Conservation (phyloP, 2,797 vertebrate species). For the Enteromius afrohamiltoni region DNA sequence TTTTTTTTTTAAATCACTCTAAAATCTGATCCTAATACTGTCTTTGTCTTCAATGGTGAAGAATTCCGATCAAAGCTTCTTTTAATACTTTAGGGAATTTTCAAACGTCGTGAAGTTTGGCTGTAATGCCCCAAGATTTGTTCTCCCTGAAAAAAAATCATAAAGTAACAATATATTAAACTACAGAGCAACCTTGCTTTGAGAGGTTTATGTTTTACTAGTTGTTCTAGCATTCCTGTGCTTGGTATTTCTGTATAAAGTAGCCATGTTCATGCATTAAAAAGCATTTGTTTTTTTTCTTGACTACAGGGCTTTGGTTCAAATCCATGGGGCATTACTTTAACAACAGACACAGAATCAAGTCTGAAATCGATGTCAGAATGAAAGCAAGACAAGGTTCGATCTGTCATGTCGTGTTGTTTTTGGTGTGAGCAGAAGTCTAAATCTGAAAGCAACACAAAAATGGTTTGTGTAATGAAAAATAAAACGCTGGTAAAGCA, state of each 20-base stretch:
- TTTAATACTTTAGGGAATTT: conserved; percentile 99
- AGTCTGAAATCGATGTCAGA: conserved; percentile 78
- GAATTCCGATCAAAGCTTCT: conserved; percentile 99
- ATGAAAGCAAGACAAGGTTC: conserved; percentile 72
- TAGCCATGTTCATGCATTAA: conserved; percentile 93
- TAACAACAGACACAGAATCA: conserved; percentile 80
- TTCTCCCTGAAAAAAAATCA: conserved; percentile 99
- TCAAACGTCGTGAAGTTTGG: conserved; percentile 99
- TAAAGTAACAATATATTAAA: conserved; percentile 99
- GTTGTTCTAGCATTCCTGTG: conserved; percentile 79
- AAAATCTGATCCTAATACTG: conserved; percentile 97
- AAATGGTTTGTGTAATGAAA: conserved; percentile 86
- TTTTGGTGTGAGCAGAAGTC: conserved; percentile 28
- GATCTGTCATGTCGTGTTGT: conserved; percentile 27
- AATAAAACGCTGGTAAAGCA: conserved; percentile 99
- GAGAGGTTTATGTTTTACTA: conserved; percentile 88
- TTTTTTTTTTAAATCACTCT: conserved; percentile 84
- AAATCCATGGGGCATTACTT: conserved; percentile 98
- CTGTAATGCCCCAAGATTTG: conserved; percentile 99
- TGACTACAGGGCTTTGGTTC: conserved; percentile 84
- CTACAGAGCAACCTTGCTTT: conserved; percentile 99
- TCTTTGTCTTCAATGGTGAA: conserved; percentile 99
- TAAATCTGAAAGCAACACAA: conserved; percentile 63
- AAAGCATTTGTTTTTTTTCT: conserved; percentile 73
- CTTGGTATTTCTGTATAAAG: conserved; percentile 81